phyloP scores from a whole-genome alignment of 2,113 vertebrate species.

The Pachycephala philippinensis region DNA sequence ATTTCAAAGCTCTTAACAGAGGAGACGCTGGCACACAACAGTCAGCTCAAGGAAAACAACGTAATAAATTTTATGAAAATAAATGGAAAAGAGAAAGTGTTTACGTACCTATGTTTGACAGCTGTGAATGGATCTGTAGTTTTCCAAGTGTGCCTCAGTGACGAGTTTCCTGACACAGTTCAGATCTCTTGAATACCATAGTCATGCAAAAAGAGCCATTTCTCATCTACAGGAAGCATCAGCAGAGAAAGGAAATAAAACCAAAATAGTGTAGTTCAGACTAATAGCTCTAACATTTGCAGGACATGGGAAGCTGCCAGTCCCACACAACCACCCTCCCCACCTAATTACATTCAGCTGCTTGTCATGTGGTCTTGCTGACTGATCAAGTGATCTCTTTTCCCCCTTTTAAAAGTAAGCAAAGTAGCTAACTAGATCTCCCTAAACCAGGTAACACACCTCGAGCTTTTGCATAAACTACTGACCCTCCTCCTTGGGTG shows the following conservation, averaged over 20 bases:
- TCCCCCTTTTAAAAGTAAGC: not conserved
- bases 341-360: conserved; percentile 84
- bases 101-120: conserved; percentile 21
- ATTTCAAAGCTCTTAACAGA: not conserved
- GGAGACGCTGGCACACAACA: not conserved
- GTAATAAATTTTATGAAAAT: not conserved
- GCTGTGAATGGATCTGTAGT: not conserved
- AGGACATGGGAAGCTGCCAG: not conserved
- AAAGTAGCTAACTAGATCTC: not conserved
- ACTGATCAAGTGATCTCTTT: conserved; percentile 74
- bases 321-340: conserved; percentile 36
- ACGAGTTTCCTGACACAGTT: not conserved
- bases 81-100: not conserved
- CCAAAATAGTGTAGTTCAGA: not conserved
- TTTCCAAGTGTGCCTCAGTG: not conserved
- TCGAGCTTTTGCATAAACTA: not conserved
- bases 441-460: not conserved
- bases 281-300: not conserved
- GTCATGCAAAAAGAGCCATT: conserved; percentile 18
- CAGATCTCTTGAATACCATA: conserved; percentile 23
- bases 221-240: not conserved
- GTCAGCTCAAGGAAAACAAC: not conserved
- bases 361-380: conserved; percentile 76
- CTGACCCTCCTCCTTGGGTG: not conserved
- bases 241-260: not conserved